Evolutionary conservation across 2,797 vertebrate species (phyloP).

Genomic region (Epinephelus awoara): DNA sequence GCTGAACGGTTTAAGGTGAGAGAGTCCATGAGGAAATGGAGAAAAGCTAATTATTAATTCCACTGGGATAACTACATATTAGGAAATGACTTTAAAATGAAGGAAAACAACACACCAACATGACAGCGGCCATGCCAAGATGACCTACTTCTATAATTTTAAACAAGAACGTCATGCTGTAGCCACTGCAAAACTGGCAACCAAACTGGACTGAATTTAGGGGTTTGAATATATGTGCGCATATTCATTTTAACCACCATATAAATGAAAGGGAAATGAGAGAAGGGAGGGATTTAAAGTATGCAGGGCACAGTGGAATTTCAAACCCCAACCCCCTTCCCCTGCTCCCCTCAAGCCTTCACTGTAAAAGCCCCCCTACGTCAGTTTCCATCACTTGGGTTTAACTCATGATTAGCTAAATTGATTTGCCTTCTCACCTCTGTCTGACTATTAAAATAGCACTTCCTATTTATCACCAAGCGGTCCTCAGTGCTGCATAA

Average conservation of each 20-base stretch:
- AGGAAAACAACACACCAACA: slow-evolving; percentile 1
- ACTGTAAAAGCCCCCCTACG: slow-evolving; percentile 62
- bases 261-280: slow-evolving; percentile 69
- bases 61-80: not conserved
- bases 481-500: not conserved
- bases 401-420: slow-evolving; percentile 69
- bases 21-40: not conserved
- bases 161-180: slow-evolving; percentile 11
- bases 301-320: slow-evolving; percentile 79
- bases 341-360: slow-evolving; percentile 51
- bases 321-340: slow-evolving; percentile 62
- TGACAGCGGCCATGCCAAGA: slow-evolving; percentile 17
- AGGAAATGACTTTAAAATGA: not conserved
- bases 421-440: slow-evolving; percentile 65
- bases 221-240: slow-evolving; percentile 34
- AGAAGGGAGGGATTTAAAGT: slow-evolving; percentile 73
- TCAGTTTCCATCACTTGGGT: slow-evolving; percentile 72
- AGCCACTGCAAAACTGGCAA: slow-evolving; percentile 19
- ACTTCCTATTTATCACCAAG: slow-evolving; percentile 13
- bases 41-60: not conserved
- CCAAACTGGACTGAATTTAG: slow-evolving; percentile 2
- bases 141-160: slow-evolving; percentile 25
- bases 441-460: slow-evolving; percentile 35
- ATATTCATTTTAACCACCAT: slow-evolving; percentile 68
- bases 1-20: not conserved